Evolutionary conservation across 2,797 vertebrate species (phyloP).

Genomic region (Iguana delicatissima): DNA sequence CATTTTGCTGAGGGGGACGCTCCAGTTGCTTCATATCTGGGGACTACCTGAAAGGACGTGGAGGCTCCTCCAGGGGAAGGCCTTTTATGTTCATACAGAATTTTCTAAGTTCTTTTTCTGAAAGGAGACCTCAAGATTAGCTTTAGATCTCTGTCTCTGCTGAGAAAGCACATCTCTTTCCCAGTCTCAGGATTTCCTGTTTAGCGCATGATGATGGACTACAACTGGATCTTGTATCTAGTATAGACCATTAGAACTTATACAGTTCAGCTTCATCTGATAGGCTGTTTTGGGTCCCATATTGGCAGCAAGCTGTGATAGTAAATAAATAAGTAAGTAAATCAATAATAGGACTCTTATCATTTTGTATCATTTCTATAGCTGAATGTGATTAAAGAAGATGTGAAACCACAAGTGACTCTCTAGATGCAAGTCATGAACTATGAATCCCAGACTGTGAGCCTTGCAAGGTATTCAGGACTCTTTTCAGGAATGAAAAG

Average conservation of each 20-base stretch:
- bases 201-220: not conserved
- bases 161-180: not conserved
- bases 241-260: not conserved
- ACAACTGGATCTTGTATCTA: not conserved
- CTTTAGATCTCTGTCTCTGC: not conserved
- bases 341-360: not conserved
- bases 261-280: not conserved
- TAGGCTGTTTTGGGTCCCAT: no score
- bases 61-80: not conserved
- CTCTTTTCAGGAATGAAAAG: not conserved
- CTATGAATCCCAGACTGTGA: no score
- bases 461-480: not conserved
- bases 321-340: no score
- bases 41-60: not conserved
- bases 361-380: not conserved
- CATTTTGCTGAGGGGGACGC: not conserved
- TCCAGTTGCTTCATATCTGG: not conserved
- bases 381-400: not conserved
- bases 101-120: not conserved
- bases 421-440: not conserved
- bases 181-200: not conserved
- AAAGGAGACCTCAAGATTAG: not conserved
- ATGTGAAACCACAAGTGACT: not conserved
- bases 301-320: not conserved
- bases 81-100: no score